Base-by-base conservation (phyloP, 2,888 invertebrate species). In the Melanotus villosus region DNA sequence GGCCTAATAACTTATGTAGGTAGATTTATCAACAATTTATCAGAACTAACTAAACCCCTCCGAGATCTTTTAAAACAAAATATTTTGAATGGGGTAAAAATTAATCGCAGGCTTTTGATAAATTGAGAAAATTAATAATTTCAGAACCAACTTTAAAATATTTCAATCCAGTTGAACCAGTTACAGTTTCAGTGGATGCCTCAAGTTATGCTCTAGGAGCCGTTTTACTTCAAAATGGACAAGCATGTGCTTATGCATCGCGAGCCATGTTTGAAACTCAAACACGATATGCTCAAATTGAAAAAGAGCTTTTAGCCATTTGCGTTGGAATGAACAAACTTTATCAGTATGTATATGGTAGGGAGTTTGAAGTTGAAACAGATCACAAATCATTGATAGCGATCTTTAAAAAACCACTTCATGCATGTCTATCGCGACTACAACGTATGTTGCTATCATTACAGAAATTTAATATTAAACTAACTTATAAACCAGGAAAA, bases 1-100 rank as follows among this genome's bases (percentile, higher is more conserved):
- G 80, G 80, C 5, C 56, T 80, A 36, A 71, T 77, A 2, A 79
- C 75, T 16, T 79, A 79, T 74, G 63, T 78, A 54, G 47, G 67
- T 16, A n/a, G 34, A 67, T 74, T 73, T 57, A 67, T 73, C 47
- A 54, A 66, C n/a, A 72, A 73, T 41, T 47, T 74, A n/a, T 74
- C 74, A 14, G 43, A 65, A 10, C 41, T 63, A 23, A 71, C 72
- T 6, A 34, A 63, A 32, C 52, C 65, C 1, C 43, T 72, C 1
- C 54, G 67, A 41, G 57, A 70, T 38, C 70, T 59, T 36, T 12
- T 18, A 64, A n/a, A n/a, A n/a, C n/a, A n/a, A n/a, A n/a, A 72
- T 70, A 52, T 62, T 41, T 26, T 26, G 26, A 26, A 3, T 5
- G 26, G 26, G 26, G 7, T 26, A 7, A 26, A 7, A 26, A 26